Percentiles rank a stretch among this genome's conserved stretches.
Evolutionary conservation across 2,888 invertebrate species (phyloP).

Genomic region (Liopterus haemorrhoidalis): DNA sequence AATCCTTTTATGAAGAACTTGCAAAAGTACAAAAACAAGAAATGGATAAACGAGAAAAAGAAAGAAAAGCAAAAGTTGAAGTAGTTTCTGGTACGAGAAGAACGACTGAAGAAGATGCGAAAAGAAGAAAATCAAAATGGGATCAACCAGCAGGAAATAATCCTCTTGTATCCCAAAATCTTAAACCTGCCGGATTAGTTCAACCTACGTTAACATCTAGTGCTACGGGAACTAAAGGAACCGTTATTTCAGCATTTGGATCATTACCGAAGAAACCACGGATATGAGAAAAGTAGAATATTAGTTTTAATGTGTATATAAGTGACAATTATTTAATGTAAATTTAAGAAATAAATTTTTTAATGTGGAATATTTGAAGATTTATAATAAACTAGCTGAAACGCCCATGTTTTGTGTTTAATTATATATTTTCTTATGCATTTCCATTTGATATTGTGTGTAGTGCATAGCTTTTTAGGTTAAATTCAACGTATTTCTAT

Average conservation of each 20-base stretch:
- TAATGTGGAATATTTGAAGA: too few relatives aligned
- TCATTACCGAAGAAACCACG: slow-evolving; percentile 78
- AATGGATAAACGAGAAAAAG: slow-evolving; percentile 89
- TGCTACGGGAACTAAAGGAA: slow-evolving; percentile 84
- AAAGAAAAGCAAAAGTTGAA: slow-evolving; percentile 80
- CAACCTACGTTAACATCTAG: slow-evolving; percentile 72
- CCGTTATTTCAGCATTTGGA: slow-evolving; percentile 89
- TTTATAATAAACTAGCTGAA: too few relatives aligned
- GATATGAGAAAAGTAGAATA: too few relatives aligned
- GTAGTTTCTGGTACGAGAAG: slow-evolving; percentile 63
- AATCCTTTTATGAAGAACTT: slow-evolving; percentile 89
- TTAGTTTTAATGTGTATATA: too few relatives aligned
- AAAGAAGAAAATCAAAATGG: slow-evolving; percentile 86
- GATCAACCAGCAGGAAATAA: slow-evolving; percentile 76
- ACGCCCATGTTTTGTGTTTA: too few relatives aligned
- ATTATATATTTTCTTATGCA: too few relatives aligned
- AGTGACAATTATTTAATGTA: too few relatives aligned
- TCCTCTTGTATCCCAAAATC: slow-evolving; percentile 49
- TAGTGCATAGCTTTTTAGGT: too few relatives aligned
- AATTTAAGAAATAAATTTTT: too few relatives aligned
- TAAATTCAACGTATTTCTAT: too few relatives aligned
- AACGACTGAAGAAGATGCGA: slow-evolving; percentile 63
- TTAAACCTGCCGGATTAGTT: slow-evolving; percentile 64
- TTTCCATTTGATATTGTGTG: too few relatives aligned
- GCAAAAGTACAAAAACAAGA: slow-evolving; percentile 83